Percentiles rank a stretch among this genome's conserved stretches.
Evolutionary conservation across 2,113 vertebrate species (phyloP).

Genomic region (Bujurquina vittata): DNA sequence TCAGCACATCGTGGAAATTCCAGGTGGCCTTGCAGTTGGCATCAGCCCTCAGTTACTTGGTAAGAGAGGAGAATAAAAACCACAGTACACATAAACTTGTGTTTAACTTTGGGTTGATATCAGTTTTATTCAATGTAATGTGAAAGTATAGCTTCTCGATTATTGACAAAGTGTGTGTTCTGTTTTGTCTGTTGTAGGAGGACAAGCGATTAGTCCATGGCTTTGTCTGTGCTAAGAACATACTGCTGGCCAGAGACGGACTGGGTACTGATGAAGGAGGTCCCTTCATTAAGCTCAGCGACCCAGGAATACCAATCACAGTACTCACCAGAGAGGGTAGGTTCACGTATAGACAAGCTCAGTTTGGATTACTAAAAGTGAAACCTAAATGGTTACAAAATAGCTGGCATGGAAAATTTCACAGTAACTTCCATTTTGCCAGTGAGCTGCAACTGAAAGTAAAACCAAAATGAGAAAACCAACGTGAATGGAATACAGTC

Average conservation of each 20-base stretch:
- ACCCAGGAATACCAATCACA: slow-evolving; percentile 94
- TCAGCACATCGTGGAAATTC: slow-evolving; percentile 94
- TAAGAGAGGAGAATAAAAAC: slow-evolving; percentile 71
- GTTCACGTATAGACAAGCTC: slow-evolving; percentile 9
- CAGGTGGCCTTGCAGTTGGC: slow-evolving; percentile 97
- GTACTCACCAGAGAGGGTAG: slow-evolving; percentile 92
- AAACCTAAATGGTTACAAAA: slow-evolving; percentile 33
- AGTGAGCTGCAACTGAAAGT: slow-evolving; percentile 23
- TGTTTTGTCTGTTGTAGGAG: slow-evolving; percentile 81
- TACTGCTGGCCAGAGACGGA: slow-evolving; percentile 92
- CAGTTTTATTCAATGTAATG: background rate
- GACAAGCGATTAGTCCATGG: slow-evolving; percentile 98
- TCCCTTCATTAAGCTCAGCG: slow-evolving; percentile 97
- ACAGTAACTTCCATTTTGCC: slow-evolving; percentile 18
- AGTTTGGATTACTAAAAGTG: slow-evolving; percentile 14
- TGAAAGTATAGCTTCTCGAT: background rate
- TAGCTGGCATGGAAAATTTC: slow-evolving; percentile 20
- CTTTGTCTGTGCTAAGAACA: slow-evolving; percentile 96
- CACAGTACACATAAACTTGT: background rate
- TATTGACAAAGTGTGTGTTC: background rate
- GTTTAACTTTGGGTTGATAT: background rate
- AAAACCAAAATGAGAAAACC: slow-evolving; percentile 5
- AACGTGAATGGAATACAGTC: background rate
- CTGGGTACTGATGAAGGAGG: slow-evolving; percentile 84
- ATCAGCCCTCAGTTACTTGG: slow-evolving; percentile 95